Conservation (phyloP, 2,797 vertebrate species). For the Phrynocephalus forsythii region DNA sequence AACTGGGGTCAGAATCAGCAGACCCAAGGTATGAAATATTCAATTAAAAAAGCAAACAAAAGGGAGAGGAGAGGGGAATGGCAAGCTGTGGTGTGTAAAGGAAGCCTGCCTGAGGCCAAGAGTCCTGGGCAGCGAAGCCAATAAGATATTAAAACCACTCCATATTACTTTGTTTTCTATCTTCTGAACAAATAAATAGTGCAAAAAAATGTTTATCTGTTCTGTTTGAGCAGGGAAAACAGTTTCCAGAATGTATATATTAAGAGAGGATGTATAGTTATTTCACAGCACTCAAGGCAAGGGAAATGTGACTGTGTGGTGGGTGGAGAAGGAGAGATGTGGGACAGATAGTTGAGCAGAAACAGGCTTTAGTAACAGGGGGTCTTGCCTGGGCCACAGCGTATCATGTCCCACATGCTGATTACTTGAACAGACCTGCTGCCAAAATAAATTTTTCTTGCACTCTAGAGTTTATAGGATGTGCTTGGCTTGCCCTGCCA, state of each 20-base stretch:
- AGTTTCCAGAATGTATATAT: slow-evolving; percentile 48
- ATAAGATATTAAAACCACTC: slow-evolving; percentile 64
- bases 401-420: slow-evolving; percentile 71
- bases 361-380: slow-evolving; percentile 67
- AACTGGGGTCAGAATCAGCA: slow-evolving; percentile 52
- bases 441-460: slow-evolving; percentile 69
- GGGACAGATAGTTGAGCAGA: slow-evolving; percentile 49
- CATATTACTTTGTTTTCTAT: slow-evolving; percentile 62
- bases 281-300: slow-evolving; percentile 36
- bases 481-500: slow-evolving; percentile 72
- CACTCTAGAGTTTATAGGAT: slow-evolving; percentile 76
- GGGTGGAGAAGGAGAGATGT: slow-evolving; percentile 24
- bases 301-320: slow-evolving; percentile 25
- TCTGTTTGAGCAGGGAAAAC: slow-evolving; percentile 57
- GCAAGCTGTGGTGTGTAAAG: slow-evolving; percentile 53
- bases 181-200: slow-evolving; percentile 61
- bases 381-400: slow-evolving; percentile 63
- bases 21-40: slow-evolving; percentile 61
- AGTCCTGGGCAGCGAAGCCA: slow-evolving; percentile 50
- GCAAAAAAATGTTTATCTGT: slow-evolving; percentile 63
- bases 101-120: slow-evolving; percentile 54
- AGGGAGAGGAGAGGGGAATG: slow-evolving; percentile 16
- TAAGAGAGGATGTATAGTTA: slow-evolving; percentile 52
- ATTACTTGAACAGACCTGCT: slow-evolving; percentile 67
- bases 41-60: slow-evolving; percentile 60